Percentiles rank a stretch among this genome's conserved stretches.
phyloP scores from a whole-genome alignment of 2,797 vertebrate species.

The Borostomias antarcticus region DNA sequence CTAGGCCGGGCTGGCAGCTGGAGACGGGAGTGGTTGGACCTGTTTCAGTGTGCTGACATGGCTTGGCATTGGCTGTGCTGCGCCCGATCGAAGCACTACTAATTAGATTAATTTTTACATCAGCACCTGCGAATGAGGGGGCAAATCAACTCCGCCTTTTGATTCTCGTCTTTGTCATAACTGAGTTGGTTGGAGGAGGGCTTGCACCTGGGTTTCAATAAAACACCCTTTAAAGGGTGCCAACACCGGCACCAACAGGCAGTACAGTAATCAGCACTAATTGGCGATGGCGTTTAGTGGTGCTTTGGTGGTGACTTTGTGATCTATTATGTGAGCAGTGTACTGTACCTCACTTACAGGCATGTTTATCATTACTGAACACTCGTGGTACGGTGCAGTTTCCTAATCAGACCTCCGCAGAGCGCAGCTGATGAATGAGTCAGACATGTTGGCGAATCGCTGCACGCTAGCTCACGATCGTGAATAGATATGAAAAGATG shows the following conservation, averaged over 20 bases:
- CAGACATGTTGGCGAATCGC: background rate
- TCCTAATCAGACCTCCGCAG: background rate
- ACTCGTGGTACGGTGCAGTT: slow-evolving; percentile 12
- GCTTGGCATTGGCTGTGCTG: slow-evolving; percentile 37
- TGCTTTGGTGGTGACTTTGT: slow-evolving; percentile 3
- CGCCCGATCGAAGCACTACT: background rate
- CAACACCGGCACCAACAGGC: background rate
- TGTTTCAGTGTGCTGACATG: slow-evolving; percentile 38
- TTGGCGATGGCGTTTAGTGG: background rate
- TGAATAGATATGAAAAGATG: background rate
- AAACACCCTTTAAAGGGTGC: too few species aligned
- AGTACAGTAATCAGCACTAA: background rate
- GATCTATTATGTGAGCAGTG: slow-evolving; percentile 44
- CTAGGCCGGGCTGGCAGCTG: slow-evolving; percentile 27
- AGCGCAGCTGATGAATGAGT: background rate
- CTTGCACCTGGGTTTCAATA: slow-evolving; percentile 7
- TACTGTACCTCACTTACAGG: slow-evolving; percentile 41
- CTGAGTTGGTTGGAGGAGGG: background rate
- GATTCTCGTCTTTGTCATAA: slow-evolving; percentile 15
- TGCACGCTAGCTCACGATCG: background rate
- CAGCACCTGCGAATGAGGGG: slow-evolving; percentile 18
- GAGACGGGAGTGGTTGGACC: slow-evolving; percentile 25
- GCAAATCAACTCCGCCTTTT: slow-evolving; percentile 11
- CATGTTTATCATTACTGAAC: slow-evolving; percentile 42
- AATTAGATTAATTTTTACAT: slow-evolving; percentile 34